Percentiles rank a stretch among this genome's conserved stretches.
These are phyloP conservation scores for Urocynchramus pylzowi DNA, from an alignment of 2,113 vertebrate genomes.

Conservation along the genomic window DNA sequence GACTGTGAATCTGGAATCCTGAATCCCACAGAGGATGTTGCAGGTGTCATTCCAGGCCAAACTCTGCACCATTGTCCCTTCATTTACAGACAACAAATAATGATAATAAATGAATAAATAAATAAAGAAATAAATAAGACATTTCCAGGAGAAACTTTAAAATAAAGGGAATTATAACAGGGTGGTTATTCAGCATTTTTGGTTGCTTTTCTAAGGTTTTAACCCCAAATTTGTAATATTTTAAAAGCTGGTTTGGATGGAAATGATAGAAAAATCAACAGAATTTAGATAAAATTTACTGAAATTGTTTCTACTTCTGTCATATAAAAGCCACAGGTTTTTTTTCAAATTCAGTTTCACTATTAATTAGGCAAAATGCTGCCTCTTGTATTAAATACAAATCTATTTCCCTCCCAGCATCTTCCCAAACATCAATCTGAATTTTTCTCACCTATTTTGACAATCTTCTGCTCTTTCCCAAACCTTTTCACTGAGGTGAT, in stretches of 20 bases:
- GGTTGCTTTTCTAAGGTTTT: not conserved
- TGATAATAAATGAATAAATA: rapidly evolving
- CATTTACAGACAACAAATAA: not conserved
- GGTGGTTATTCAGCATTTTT: not conserved
- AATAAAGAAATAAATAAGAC: rapidly evolving
- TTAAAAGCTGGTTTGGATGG: not conserved
- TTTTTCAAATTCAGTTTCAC: not conserved
- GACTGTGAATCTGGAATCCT: constrained; percentile 84
- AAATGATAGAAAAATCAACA: not conserved
- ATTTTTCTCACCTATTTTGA: constrained; percentile 86
- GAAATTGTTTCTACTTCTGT: not conserved
- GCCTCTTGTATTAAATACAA: not conserved
- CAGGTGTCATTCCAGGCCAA: constrained; percentile 89
- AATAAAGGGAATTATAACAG: not conserved
- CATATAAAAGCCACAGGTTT: not conserved
- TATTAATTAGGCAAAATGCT: not conserved
- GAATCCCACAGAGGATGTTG: constrained; percentile 92
- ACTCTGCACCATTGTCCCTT: constrained; percentile 91
- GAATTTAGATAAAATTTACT: not conserved
- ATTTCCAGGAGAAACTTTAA: not conserved
- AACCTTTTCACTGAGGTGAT: constrained; percentile 86
- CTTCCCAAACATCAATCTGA: not conserved
- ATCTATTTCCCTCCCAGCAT: not conserved
- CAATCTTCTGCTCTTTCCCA: constrained; percentile 86
- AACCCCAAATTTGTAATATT: not conserved